phyloP scores from a whole-genome alignment of 2,888 invertebrate genomes.

The Lacanobia wlatinum region DNA sequence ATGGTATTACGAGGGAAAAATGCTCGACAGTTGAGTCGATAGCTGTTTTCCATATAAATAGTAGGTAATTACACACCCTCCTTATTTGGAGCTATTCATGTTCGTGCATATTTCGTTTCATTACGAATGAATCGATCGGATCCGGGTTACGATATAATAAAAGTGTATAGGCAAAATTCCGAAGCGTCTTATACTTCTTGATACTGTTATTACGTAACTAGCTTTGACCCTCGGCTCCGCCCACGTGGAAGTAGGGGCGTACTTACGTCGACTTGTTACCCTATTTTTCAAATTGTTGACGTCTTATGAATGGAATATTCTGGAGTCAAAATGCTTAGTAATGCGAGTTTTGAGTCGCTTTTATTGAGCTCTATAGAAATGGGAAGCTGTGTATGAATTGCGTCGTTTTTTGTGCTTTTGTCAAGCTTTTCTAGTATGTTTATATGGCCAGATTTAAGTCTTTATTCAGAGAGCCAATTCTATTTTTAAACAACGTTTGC shows the following conservation, averaged over 20 bases:
- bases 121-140: slow-evolving; percentile 53
- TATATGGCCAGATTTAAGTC: not conserved
- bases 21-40: slow-evolving; percentile 77
- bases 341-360: slow-evolving; percentile 47
- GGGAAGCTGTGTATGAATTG: slow-evolving; percentile 34
- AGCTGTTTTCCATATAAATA: slow-evolving; percentile 78
- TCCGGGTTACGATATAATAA: slow-evolving; percentile 40
- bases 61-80: slow-evolving; percentile 65
- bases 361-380: slow-evolving; percentile 53
- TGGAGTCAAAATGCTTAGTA: slow-evolving; percentile 47
- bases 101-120: slow-evolving; percentile 62
- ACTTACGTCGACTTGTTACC: slow-evolving; percentile 57
- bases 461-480: not conserved
- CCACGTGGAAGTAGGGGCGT: slow-evolving; percentile 63
- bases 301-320: slow-evolving; percentile 59
- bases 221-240: slow-evolving; percentile 45
- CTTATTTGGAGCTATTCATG: slow-evolving; percentile 65
- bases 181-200: slow-evolving; percentile 53
- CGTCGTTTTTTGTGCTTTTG: slow-evolving; percentile 21
- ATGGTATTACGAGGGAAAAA: slow-evolving; percentile 82
- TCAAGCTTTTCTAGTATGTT: slow-evolving; percentile 15
- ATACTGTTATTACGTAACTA: slow-evolving; percentile 63
- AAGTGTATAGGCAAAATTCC: slow-evolving; percentile 43
- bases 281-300: slow-evolving; percentile 62
- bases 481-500: no score